Evolutionary conservation across 2,113 vertebrate species (phyloP).

Genomic region (Alexandromys fortis): DNA sequence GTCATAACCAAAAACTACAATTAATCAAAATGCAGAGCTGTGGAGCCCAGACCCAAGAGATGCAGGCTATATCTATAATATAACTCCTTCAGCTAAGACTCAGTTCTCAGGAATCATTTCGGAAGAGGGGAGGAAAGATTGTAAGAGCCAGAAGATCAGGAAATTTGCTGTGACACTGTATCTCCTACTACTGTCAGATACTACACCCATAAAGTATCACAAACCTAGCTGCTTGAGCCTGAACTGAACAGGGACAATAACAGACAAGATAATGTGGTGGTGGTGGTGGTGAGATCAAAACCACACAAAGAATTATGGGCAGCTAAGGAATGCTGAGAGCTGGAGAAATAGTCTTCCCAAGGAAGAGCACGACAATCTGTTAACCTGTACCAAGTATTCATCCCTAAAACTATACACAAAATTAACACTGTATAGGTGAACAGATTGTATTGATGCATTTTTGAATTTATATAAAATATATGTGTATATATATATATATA

Average conservation of each 20-base stretch:
- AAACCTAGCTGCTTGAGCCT: too few species aligned
- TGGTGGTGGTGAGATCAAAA: too few species aligned
- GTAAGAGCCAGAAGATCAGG: too few species aligned
- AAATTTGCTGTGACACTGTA: too few species aligned
- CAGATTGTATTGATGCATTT: background rate
- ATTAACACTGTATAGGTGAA: background rate
- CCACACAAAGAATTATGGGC: too few species aligned
- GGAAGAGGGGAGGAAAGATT: too few species aligned
- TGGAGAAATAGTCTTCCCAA: background rate
- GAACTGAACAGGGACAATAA: too few species aligned
- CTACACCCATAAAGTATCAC: too few species aligned
- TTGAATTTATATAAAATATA: background rate
- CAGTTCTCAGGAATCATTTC: background rate
- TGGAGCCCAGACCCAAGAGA: background rate
- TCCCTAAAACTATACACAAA: background rate
- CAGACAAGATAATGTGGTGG: too few species aligned
- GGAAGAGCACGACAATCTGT: background rate
- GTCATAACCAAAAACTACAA: background rate
- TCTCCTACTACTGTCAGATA: too few species aligned
- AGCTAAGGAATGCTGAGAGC: too few species aligned
- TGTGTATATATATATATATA: background rate
- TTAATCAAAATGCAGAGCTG: background rate
- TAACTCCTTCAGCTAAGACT: background rate
- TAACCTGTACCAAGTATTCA: background rate
- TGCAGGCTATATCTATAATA: background rate